phyloP scores from a whole-genome alignment of 2,113 vertebrate species.

The Barbus barbus region DNA sequence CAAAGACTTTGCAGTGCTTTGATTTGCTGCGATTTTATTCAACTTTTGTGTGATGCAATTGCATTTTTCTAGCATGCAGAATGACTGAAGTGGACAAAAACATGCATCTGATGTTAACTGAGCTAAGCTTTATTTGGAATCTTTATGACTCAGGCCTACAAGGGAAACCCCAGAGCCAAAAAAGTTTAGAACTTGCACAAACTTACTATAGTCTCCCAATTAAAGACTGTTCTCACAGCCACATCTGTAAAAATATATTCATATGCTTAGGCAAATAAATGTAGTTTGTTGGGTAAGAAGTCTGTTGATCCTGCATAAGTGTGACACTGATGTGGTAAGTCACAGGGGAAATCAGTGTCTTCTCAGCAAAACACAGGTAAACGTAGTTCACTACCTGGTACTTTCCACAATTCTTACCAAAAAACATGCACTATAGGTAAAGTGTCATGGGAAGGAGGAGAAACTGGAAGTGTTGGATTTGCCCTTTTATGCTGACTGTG shows the following conservation, averaged over 20 bases:
- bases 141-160: not conserved
- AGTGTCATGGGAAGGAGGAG: not conserved
- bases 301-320: conserved; percentile 9
- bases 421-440: not conserved
- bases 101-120: not conserved
- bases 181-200: conserved; percentile 7
- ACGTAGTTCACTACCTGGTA: conserved; percentile 36
- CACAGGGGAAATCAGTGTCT: conserved; percentile 45
- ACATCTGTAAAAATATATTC: conserved; percentile 30
- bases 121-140: not conserved
- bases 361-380: conserved; percentile 52
- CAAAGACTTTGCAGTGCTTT: not conserved
- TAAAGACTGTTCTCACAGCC: conserved; percentile 30
- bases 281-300: conserved; percentile 23
- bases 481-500: not conserved
- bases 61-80: not conserved
- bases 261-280: conserved; percentile 6
- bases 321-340: conserved; percentile 38
- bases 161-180: conserved; percentile 19
- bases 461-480: not conserved
- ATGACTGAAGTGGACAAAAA: not conserved
- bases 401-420: conserved; percentile 49
- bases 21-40: not conserved
- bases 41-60: conserved; percentile 4
- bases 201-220: not conserved